A percentile compares a stretch with the other conserved stretches of the same genome.
phyloP scores from a whole-genome alignment of 2,888 invertebrate genomes.

The Synanthedon formicaeformis region DNA sequence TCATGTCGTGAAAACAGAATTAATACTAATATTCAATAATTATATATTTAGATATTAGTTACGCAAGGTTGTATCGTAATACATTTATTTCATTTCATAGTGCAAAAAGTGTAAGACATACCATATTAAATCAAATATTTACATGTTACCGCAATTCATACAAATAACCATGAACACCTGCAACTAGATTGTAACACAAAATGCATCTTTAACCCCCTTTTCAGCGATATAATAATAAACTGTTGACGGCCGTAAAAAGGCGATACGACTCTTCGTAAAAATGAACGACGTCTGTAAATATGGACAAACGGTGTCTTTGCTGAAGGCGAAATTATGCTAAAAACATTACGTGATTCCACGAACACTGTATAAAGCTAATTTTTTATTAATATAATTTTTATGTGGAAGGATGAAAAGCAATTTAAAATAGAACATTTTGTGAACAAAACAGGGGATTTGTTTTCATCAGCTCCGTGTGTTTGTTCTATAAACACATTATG shows the following conservation, averaged over 20 bases:
- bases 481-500: conserved; percentile 10
- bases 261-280: conserved; percentile 53
- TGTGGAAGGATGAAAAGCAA: neutral
- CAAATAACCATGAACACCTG: neutral
- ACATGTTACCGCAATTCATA: no score
- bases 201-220: conserved; percentile 52
- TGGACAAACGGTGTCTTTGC: conserved; percentile 51
- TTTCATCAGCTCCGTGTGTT: conserved; percentile 5
- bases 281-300: conserved; percentile 60
- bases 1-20: neutral
- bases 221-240: conserved; percentile 50
- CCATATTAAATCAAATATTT: no score
- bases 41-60: neutral
- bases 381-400: neutral
- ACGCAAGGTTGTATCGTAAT: no score
- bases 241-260: conserved; percentile 52
- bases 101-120: no score
- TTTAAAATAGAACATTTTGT: neutral
- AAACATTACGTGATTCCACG: neutral
- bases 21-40: neutral
- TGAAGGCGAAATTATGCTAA: conserved; percentile 18
- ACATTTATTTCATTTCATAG: no score
- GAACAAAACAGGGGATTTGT: neutral
- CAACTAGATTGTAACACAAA: conserved; percentile 34
- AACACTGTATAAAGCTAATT: neutral